Conservation (phyloP, 2,113 vertebrate genomes). For the Manacus vitellinus region DNA sequence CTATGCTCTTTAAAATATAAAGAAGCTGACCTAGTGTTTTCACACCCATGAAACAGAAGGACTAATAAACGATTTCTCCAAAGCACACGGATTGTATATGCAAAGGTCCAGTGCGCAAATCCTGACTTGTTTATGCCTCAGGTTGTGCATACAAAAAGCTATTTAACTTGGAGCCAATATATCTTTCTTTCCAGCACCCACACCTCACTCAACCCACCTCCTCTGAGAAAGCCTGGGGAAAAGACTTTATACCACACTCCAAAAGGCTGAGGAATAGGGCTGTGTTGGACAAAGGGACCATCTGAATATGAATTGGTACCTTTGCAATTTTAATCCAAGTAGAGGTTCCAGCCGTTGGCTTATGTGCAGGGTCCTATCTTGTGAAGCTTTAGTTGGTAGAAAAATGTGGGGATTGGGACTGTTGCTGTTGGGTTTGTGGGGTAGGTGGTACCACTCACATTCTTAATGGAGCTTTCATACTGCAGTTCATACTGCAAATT, state of each 20-base stretch:
- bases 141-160: conserved; percentile 68
- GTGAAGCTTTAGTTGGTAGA: neutral
- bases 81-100: conserved; percentile 32
- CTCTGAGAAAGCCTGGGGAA: conserved; percentile 32
- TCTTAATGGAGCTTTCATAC: neutral
- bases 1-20: conserved; percentile 6
- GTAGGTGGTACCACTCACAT: fast-evolving
- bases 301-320: neutral
- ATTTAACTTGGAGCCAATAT: conserved; percentile 58
- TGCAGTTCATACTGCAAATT: neutral
- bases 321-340: neutral
- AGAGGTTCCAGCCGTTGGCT: neutral
- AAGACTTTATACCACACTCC: neutral
- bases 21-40: conserved; percentile 62
- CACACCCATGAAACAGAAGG: conserved; percentile 16
- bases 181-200: conserved; percentile 61
- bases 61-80: conserved; percentile 34
- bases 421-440: neutral
- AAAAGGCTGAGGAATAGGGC: neutral
- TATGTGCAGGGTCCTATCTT: neutral
- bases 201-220: conserved; percentile 52
- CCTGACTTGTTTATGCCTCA: conserved; percentile 62
- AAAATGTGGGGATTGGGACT: neutral
- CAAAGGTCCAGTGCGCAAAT: conserved; percentile 62
- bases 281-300: neutral